Conservation (phyloP, 2,888 invertebrate species). For the Agriopis leucophaearia region DNA sequence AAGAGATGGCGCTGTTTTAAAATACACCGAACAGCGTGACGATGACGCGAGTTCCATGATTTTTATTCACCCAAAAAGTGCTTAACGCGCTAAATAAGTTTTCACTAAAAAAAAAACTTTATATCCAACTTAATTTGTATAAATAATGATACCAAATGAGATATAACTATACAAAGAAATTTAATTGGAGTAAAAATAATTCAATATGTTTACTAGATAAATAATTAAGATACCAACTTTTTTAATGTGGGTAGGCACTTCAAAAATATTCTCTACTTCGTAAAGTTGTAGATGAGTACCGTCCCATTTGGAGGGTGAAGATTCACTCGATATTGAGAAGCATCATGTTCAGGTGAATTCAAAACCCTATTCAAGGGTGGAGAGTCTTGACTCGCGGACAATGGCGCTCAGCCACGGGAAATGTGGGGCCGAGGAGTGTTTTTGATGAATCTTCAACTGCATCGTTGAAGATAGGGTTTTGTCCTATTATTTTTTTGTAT, state of each 20-base stretch:
- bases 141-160: too few species aligned
- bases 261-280: slow-evolving; percentile 11
- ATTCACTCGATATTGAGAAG: slow-evolving; percentile 30
- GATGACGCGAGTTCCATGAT: too few species aligned
- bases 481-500: not conserved
- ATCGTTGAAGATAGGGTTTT: slow-evolving; percentile 7
- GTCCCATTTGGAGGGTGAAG: slow-evolving; percentile 23
- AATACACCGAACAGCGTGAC: too few species aligned
- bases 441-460: slow-evolving; percentile 27
- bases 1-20: too few species aligned
- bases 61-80: too few species aligned
- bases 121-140: too few species aligned
- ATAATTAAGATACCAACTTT: too few species aligned
- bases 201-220: too few species aligned
- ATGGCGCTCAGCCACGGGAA: slow-evolving; percentile 30
- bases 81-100: too few species aligned
- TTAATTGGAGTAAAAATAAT: too few species aligned
- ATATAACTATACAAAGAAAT: too few species aligned
- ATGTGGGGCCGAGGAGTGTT: slow-evolving; percentile 25
- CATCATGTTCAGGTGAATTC: slow-evolving; percentile 30
- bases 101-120: too few species aligned
- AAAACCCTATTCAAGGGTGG: slow-evolving; percentile 25
- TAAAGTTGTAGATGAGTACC: slow-evolving; percentile 11
- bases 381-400: slow-evolving; percentile 29
- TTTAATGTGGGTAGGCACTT: not conserved